phyloP scores from a whole-genome alignment of 2,113 vertebrate species.

The Fulica atra region DNA sequence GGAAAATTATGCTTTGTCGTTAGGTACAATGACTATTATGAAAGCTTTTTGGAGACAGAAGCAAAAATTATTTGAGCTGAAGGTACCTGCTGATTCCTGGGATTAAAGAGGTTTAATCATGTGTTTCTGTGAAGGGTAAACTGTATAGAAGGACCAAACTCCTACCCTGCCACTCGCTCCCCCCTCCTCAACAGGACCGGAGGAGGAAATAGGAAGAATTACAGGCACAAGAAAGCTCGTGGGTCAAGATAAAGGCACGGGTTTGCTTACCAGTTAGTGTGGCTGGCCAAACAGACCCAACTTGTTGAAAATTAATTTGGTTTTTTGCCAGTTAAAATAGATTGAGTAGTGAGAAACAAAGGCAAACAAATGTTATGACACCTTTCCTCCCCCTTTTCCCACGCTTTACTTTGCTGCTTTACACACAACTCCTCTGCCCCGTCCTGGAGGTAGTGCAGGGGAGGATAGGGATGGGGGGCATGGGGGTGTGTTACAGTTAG shows the following conservation, averaged over 20 bases:
- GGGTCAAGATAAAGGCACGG: not conserved
- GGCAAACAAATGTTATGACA: not conserved
- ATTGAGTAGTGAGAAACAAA: not conserved
- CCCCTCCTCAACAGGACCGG: not conserved
- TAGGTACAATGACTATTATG: not conserved
- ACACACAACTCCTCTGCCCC: not conserved
- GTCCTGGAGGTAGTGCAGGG: not conserved
- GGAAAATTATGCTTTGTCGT: not conserved
- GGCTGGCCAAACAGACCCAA: not conserved
- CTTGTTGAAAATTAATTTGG: not conserved
- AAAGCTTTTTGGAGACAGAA: not conserved
- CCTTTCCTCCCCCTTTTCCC: not conserved
- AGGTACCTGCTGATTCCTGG: not conserved
- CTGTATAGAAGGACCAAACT: not conserved
- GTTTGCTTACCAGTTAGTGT: not conserved
- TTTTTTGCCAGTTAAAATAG: not conserved
- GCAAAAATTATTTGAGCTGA: not conserved
- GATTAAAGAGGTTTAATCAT: not conserved
- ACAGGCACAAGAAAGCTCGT: not conserved
- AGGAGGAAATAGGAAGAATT: not conserved
- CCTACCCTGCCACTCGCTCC: not conserved
- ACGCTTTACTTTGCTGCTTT: not conserved
- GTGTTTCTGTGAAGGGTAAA: not conserved
- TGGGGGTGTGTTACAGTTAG: not conserved
- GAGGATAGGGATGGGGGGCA: too few relatives aligned